phyloP scores from a whole-genome alignment of 2,797 vertebrate species.

The Lagorchestes hirsutus region DNA sequence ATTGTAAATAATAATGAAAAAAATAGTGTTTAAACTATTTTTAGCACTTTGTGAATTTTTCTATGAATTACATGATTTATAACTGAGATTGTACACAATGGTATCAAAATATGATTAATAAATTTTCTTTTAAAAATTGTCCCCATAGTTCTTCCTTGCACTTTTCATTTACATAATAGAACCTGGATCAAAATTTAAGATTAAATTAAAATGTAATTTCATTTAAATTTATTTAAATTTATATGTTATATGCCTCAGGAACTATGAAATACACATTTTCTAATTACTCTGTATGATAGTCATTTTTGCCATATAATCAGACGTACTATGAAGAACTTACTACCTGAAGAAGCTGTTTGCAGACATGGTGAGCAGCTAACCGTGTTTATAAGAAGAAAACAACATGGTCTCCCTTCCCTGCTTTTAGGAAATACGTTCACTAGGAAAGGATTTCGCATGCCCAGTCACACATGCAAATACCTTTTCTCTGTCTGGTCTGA shows the following conservation, averaged over 20 bases:
- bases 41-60: slow-evolving; percentile 80
- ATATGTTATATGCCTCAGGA: slow-evolving; percentile 7
- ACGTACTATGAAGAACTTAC: slow-evolving; percentile 6
- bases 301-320: neutral
- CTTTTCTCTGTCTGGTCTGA: neutral
- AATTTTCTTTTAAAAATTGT: slow-evolving; percentile 74
- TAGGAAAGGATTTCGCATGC: neutral
- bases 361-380: slow-evolving; percentile 6
- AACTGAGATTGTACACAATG: slow-evolving; percentile 80
- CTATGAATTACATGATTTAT: slow-evolving; percentile 83
- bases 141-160: slow-evolving; percentile 65
- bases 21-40: slow-evolving; percentile 80
- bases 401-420: slow-evolving; percentile 19
- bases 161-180: slow-evolving; percentile 61
- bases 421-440: slow-evolving; percentile 37
- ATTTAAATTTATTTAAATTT: too few species aligned
- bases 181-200: slow-evolving; percentile 53
- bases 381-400: slow-evolving; percentile 37
- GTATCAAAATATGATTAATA: slow-evolving; percentile 74
- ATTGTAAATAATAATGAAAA: slow-evolving; percentile 80
- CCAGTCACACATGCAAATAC: neutral
- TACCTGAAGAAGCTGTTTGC: slow-evolving; percentile 43
- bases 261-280: neutral
- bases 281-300: neutral
- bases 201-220: too few species aligned